Evolutionary conservation across 2,888 invertebrate genomes (phyloP).

Genomic region (Epiperipatus broadwayi): DNA sequence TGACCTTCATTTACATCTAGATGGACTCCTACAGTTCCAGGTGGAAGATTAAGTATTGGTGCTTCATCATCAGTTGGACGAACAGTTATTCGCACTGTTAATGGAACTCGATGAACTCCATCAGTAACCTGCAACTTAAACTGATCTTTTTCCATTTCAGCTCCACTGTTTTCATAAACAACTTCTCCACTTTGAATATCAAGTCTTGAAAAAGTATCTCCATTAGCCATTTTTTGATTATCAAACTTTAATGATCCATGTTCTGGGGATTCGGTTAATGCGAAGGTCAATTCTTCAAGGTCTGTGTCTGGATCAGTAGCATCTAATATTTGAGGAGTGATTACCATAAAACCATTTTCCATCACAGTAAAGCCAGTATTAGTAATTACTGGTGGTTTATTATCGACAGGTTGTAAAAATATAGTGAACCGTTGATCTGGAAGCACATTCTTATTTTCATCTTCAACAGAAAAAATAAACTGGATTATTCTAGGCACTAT

Average conservation of each 20-base stretch:
- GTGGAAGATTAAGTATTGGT: constrained; percentile 20
- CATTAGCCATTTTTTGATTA: constrained; percentile 19
- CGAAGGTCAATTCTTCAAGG: constrained; percentile 20
- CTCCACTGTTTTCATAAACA: constrained; percentile 23
- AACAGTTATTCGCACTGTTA: constrained; percentile 22
- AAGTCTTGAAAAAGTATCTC: constrained; percentile 22
- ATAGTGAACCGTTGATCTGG: constrained; percentile 25
- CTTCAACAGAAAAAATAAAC: constrained; percentile 25
- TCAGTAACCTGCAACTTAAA: constrained; percentile 27
- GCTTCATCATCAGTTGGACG: constrained; percentile 24
- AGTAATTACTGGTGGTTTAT: constrained; percentile 25
- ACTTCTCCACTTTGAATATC: constrained; percentile 23
- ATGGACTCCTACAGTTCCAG: constrained; percentile 20
- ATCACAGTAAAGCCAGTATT: constrained; percentile 23
- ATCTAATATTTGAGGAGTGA: constrained; percentile 23
- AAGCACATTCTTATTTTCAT: constrained; percentile 24
- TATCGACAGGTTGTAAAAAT: constrained; percentile 25
- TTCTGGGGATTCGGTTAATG: constrained; percentile 21
- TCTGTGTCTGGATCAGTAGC: constrained; percentile 26
- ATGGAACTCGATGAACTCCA: constrained; percentile 26
- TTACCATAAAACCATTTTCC: constrained; percentile 23
- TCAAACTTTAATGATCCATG: constrained; percentile 23
- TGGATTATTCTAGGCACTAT: constrained; percentile 25
- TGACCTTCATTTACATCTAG: constrained; percentile 23
- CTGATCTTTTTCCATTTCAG: constrained; percentile 22